Evolutionary conservation across 23 tunicate genomes (phyloP).

Genomic region (Trididemnum clinides): DNA sequence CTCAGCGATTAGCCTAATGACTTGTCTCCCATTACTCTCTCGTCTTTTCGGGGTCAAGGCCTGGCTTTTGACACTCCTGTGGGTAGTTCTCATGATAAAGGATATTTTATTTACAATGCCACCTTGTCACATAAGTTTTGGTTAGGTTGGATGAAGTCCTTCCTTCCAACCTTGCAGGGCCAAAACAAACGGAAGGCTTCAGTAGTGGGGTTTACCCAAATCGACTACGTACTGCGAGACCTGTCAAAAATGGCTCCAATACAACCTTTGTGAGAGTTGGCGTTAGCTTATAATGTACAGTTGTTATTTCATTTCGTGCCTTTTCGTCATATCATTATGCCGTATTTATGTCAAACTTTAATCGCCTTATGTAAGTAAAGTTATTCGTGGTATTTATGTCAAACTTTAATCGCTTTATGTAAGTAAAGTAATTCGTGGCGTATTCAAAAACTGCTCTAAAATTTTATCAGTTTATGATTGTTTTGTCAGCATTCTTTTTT

Average conservation of each 20-base stretch:
- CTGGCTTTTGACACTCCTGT: not conserved
- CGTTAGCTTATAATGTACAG: no score
- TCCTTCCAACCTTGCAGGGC: not conserved
- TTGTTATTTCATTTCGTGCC: no score
- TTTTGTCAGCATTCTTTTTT: not conserved
- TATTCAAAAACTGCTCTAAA: not conserved
- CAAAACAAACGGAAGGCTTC: not conserved
- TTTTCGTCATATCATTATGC: no score
- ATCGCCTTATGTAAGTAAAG: not conserved
- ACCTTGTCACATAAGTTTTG: not conserved
- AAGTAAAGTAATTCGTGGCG: not conserved
- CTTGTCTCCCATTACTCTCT: not conserved
- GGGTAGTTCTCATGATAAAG: not conserved
- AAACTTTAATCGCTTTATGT: not conserved
- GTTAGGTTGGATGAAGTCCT: not conserved
- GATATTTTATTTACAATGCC: not conserved
- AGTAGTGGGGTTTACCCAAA: not conserved
- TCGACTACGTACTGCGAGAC: not conserved
- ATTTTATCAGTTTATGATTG: not conserved
- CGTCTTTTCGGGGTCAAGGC: not conserved
- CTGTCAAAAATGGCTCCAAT: not conserved
- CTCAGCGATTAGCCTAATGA: slow-evolving; percentile 32
- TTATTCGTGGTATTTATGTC: not conserved
- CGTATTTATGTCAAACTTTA: not conserved
- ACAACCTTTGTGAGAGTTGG: not conserved